Evolutionary conservation across 2,797 vertebrate genomes (phyloP), one percentile per base, ranked within the genome.

Genomic region (Pseudochaenichthys georgianus): DNA sequence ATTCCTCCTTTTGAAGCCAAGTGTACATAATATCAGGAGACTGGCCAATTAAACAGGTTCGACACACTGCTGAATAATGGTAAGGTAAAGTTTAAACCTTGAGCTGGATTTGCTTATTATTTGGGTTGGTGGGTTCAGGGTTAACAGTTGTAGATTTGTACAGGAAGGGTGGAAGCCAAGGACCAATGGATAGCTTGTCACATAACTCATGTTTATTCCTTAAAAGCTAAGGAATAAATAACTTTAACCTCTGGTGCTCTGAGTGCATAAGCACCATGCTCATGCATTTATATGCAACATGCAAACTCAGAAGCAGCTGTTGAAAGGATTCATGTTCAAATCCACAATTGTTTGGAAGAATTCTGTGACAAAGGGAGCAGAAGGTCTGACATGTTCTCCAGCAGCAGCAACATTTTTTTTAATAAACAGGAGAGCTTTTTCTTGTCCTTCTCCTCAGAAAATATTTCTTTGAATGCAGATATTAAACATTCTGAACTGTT

Each of bases 11-110:
- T 69, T n/a, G 23, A 62, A 53, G 23, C 58, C 46, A 21, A 54
- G 59, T 68, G 72, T 41, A 45, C 21, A 66, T 79, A 70, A 81
- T 34, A 66, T 28, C 51, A 69, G 38, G 38, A 59, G 66, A 80
- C 58, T 17, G 66, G 70, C 6, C 48, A 67, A 54, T 76, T 69
- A 59, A 58, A 62, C 57, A 55, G 45, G 58, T 66, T 31, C 55
- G 23, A 53, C 61, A 78, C 41, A 50, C 66, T 52, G n/a, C 21
- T 54, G 11, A 78, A 61, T 82, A 80, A 78, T 78, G 38, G 77
- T 64, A 38, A 38, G 28, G 28, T 28, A 1, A 45, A 66, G 64
- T 59, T 23, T 71, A 70, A 80, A 75, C 67, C 53, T 76, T 51
- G 4, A 70, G 69, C 63, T 58, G 55, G n/a, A 51, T 51, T 60